Percentiles rank a stretch among this genome's conserved stretches.
Conservation (phyloP, 2,888 invertebrate species). For the Drosophila ustulata region DNA sequence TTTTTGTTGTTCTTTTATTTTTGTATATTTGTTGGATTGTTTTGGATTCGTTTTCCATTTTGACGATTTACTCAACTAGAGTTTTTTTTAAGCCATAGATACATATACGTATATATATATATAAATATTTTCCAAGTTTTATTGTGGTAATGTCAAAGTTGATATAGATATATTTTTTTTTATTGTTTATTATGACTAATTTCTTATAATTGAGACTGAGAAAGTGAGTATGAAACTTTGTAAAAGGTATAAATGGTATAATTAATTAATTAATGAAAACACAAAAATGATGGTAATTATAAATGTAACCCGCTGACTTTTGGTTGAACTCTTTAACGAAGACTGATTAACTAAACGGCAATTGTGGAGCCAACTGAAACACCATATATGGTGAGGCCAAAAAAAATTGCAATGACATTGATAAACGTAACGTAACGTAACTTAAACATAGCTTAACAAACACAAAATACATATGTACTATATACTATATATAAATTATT, state of each 20-base stretch:
- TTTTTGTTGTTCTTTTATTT: constrained; percentile 6
- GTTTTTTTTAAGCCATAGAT: constrained; percentile 12
- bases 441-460: constrained; percentile 68
- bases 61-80: constrained; percentile 44
- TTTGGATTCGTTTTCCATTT: constrained; percentile 14
- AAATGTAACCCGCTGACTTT: constrained; percentile 79
- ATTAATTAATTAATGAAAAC: constrained; percentile 29
- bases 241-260: constrained; percentile 45
- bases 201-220: constrained; percentile 81
- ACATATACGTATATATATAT: constrained; percentile 4
- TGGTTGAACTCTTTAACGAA: constrained; percentile 80
- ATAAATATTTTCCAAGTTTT: constrained; percentile 30
- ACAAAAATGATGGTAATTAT: constrained; percentile 41
- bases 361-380: constrained; percentile 75
- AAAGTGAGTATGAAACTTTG: constrained; percentile 67
- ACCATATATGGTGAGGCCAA: constrained; percentile 78
- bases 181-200: constrained; percentile 43
- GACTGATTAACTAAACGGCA: constrained; percentile 82
- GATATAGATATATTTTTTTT: constrained; percentile 22
- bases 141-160: constrained; percentile 38
- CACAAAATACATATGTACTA: constrained; percentile 40
- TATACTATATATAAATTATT: constrained; percentile 29
- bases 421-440: constrained; percentile 73
- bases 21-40: constrained; percentile 3
- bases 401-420: constrained; percentile 74